Conservation (phyloP, 2,113 vertebrate species). For the Corydoras sp. region DNA sequence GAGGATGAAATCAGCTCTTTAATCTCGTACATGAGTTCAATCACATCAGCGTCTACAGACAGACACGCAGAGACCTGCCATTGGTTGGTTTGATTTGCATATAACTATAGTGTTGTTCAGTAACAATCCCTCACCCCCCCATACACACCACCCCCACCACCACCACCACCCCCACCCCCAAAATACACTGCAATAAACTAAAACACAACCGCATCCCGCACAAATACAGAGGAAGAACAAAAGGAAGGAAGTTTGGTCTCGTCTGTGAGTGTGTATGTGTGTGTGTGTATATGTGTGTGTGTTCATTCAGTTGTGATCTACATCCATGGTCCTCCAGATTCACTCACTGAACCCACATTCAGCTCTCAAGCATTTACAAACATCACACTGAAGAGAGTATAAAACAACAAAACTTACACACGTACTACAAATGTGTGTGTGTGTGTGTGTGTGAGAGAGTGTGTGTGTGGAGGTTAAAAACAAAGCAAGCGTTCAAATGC, state of each 20-base stretch:
- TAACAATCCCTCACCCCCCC: slow-evolving; percentile 68
- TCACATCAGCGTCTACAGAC: slow-evolving; percentile 77
- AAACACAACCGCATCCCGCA: slow-evolving; percentile 19
- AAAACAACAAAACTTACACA: no score
- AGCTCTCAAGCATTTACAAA: no score
- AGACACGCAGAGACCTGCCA: slow-evolving; percentile 71
- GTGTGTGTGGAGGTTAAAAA: neutral
- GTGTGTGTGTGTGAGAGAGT: no score
- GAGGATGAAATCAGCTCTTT: slow-evolving; percentile 91
- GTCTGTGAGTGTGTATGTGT: no score
- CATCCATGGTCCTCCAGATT: no score
- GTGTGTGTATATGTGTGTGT: no score
- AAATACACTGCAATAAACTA: slow-evolving; percentile 23
- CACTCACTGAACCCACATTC: no score
- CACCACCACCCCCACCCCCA: slow-evolving; percentile 7
- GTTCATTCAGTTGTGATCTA: no score
- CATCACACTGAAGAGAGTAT: no score
- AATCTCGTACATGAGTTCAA: slow-evolving; percentile 91
- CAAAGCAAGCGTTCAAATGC: slow-evolving; percentile 14
- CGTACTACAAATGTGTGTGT: no score
- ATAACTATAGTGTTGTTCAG: slow-evolving; percentile 79
- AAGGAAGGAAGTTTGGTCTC: slow-evolving; percentile 12
- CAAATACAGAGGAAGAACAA: neutral
- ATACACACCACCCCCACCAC: neutral
- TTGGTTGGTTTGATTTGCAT: slow-evolving; percentile 79